Percentiles rank a stretch among this genome's conserved stretches.
These are phyloP conservation scores for Hyles euphorbiae DNA, from an alignment of 1,140 invertebrate genomes.

Conservation along the genomic window DNA sequence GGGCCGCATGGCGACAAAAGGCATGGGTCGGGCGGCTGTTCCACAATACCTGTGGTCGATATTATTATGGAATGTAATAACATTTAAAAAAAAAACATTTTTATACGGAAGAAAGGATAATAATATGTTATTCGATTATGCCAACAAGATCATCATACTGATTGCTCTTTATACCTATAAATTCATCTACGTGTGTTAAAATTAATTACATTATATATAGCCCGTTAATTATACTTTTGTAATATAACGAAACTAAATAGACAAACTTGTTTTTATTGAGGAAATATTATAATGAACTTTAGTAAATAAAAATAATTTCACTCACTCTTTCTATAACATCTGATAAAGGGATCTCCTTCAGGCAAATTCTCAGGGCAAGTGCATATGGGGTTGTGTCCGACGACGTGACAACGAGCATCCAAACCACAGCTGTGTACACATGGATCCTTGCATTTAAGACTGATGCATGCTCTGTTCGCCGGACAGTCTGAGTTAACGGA, in stretches of 20 bases:
- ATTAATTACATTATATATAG: no score
- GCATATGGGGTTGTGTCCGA: slow-evolving; percentile 91
- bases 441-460: slow-evolving; percentile 88
- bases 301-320: no score
- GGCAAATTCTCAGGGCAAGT: slow-evolving; percentile 83
- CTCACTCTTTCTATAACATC: slow-evolving; percentile 83
- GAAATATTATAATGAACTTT: no score
- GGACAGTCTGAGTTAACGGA: slow-evolving; percentile 86
- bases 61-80: neutral
- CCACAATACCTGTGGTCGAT: slow-evolving; percentile 26
- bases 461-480: slow-evolving; percentile 84
- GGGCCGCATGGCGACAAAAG: slow-evolving; percentile 88
- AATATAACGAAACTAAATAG: no score
- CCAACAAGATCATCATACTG: no score
- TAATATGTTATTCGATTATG: no score
- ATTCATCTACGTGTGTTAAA: no score
- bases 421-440: slow-evolving; percentile 87
- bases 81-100: no score
- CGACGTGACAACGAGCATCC: slow-evolving; percentile 86
- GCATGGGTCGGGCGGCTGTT: slow-evolving; percentile 78
- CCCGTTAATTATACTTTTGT: no score
- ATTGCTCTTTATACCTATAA: no score
- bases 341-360: slow-evolving; percentile 88
- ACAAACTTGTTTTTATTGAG: no score
- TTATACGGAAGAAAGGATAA: no score